Evolutionary conservation across 2,888 invertebrate species (phyloP), one percentile per base, ranked within the genome.

Genomic region (Capitulum mitella): DNA sequence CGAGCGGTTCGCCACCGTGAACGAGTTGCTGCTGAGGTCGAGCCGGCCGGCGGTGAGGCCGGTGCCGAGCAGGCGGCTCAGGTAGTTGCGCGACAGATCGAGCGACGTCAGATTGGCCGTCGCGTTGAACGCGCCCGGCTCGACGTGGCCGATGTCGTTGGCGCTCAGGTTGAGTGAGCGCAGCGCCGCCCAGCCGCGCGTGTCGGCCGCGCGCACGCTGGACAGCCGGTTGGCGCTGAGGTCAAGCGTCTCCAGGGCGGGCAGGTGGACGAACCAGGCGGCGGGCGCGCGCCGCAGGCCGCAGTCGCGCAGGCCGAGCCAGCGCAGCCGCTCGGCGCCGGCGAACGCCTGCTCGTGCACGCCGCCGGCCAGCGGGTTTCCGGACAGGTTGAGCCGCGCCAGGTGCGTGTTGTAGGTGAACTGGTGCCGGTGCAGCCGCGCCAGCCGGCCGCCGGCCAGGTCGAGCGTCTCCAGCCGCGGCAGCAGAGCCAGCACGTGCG

Each of bases 1-100:
- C 46, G 79, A 80, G 16, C 77, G 75, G 29, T 80, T 80, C 29
- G 80, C 79, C 22, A 40, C 74, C 77, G 80, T 79, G 40, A 82
- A 81, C 77, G 81, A 79, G 78, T 82, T 82, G 29, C 80, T 80
- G 54, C 80, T 80, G 48, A 82, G n/a, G 77, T 80, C 79, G 19
- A 82, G 77, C 46, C 70, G 40, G 26, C 77, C 43, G 32, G 80
- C 77, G 74, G 40, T n/a, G 77, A 81, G 80, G 46, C 80, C 80
- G 51, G 64, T 79, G 0, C 78, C 75, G 22, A 78, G 51, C 34
- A 82, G 48, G n/a, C 51, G 26, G 34, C 79, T 80, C 46, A 82
- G 79, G 51, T 82, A 81, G 78, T 82, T 82, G 54, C 78, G 79
- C 74, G 80, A 79, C 51, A 82, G 78, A 61, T 78, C 58, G 61